Evolutionary conservation across 53 echinoderm and acorn worm species (phyloP).

Genomic region (Arbacia lixula): DNA sequence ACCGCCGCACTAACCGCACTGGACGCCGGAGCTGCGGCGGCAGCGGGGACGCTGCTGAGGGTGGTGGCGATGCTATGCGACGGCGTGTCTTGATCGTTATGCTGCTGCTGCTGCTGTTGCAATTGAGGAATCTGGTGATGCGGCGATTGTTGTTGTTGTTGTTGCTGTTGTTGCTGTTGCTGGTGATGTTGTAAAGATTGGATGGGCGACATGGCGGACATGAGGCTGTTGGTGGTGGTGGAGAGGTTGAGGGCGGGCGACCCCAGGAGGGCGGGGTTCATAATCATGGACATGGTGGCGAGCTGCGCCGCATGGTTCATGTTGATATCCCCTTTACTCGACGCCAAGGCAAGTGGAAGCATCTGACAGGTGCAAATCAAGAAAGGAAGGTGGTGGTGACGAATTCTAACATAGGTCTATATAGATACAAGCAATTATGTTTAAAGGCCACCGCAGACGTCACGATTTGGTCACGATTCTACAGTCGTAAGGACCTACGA

Average conservation of each 20-base stretch:
- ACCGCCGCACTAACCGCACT: conserved; percentile 35
- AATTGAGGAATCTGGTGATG: neutral
- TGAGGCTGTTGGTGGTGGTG: conserved; percentile 31
- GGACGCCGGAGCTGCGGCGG: neutral
- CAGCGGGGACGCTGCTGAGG: conserved; percentile 14
- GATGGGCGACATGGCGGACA: conserved; percentile 2
- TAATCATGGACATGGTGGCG: conserved; percentile 53
- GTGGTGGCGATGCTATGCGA: conserved; percentile 13
- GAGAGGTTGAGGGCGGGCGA: neutral
- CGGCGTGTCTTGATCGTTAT: conserved; percentile 24
- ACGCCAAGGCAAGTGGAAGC: conserved; percentile 49
- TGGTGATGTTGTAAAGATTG: conserved; percentile 37
- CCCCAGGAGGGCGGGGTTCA: conserved; percentile 30
- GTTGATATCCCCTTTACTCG: conserved; percentile 50
- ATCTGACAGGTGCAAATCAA: conserved; percentile 19
- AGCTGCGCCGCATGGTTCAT: conserved; percentile 53
- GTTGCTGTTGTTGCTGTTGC: conserved; percentile 39
- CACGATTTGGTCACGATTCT: no score
- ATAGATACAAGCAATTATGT: no score
- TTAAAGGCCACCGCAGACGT: no score
- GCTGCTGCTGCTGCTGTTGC: conserved; percentile 19
- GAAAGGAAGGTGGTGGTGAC: no score
- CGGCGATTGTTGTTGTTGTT: neutral
- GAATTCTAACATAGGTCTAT: no score
- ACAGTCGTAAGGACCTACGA: no score